Evolutionary conservation across 2,888 invertebrate genomes (phyloP), one percentile per base, ranked within the genome.

Genomic region (Xestia c-nigrum): DNA sequence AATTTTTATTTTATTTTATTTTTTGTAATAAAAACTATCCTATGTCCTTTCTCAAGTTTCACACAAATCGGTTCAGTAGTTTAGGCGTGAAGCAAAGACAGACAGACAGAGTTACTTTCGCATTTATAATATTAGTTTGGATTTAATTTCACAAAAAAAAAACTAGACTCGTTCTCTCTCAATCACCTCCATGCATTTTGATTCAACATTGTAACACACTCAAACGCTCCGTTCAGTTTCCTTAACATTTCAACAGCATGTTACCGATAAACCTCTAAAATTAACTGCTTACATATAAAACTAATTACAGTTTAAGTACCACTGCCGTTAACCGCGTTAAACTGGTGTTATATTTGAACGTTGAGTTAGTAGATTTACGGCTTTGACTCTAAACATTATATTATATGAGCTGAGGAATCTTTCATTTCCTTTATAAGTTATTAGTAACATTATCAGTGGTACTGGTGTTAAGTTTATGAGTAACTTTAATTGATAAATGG

Each of bases 331-430:
- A 76, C 74, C 21, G 31, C 65, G 63, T 81, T 80, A 70, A 78
- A 80, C 76, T 65, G 75, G 57, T 72, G 67, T 89, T 88, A 90
- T 88, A 90, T 90, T 90, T 88, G 87, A 88, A 80, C 88, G 78
- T 77, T 67, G 75, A 81, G 80, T 80, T 77, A 81, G 72, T 78
- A 81, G 82, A 91, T 91, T 90, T 89, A 91, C 83, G 83, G 69
- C 81, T 85, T 85, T 84, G 87, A 87, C 88, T 88, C 78, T 14
- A 31, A 80, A 61, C 31, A 9, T 31, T 31, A 31, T 31, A 31
- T 31, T 31, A 31, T 59, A 75, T 24, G 40, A 55, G 47, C 52
- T 72, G 43, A 55, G 57, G 52, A 77, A 57, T 16, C 66, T 71
- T 74, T 85, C 63, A 71, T 74, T 78, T 87, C 72, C 85, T 61